These are phyloP conservation scores for Heptranchias perlo DNA, from an alignment of 2,113 vertebrate species.

Conservation along the genomic window DNA sequence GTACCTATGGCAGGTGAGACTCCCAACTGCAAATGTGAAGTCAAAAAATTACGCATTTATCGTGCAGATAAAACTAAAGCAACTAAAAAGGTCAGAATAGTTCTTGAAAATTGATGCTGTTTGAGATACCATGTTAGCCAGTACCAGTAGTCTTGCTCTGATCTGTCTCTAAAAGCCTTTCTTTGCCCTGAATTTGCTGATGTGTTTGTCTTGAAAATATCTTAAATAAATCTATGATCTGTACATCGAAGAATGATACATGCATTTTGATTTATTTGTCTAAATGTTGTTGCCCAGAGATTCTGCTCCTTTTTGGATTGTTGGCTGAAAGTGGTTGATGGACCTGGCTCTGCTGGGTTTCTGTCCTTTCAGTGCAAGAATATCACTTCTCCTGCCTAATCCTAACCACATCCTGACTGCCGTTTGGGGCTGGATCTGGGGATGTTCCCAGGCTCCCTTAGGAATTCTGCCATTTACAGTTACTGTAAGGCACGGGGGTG, in stretches of 20 bases:
- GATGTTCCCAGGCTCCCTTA: neutral
- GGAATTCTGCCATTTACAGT: neutral
- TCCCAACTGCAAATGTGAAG: neutral
- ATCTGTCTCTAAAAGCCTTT: neutral
- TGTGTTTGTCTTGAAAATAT: neutral
- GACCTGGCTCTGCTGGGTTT: neutral
- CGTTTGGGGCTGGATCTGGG: too few relatives aligned
- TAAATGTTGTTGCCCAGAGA: neutral
- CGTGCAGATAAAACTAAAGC: neutral
- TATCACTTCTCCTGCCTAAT: neutral
- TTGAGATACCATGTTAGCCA: neutral
- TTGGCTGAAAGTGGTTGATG: neutral
- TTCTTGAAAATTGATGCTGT: neutral
- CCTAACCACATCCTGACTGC: too few relatives aligned
- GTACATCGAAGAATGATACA: neutral
- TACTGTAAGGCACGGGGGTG: too few relatives aligned
- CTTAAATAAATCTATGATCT: neutral
- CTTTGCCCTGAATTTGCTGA: too few relatives aligned
- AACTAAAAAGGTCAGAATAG: neutral
- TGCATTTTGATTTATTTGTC: neutral
- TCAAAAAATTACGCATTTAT: neutral
- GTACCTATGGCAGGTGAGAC: neutral
- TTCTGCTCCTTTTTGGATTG: neutral
- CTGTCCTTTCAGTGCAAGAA: neutral
- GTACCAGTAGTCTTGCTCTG: neutral